A percentile compares a stretch with the other conserved stretches of the same genome.
Conservation (phyloP, 2,113 vertebrate species). For the Ahaetulla prasina region DNA sequence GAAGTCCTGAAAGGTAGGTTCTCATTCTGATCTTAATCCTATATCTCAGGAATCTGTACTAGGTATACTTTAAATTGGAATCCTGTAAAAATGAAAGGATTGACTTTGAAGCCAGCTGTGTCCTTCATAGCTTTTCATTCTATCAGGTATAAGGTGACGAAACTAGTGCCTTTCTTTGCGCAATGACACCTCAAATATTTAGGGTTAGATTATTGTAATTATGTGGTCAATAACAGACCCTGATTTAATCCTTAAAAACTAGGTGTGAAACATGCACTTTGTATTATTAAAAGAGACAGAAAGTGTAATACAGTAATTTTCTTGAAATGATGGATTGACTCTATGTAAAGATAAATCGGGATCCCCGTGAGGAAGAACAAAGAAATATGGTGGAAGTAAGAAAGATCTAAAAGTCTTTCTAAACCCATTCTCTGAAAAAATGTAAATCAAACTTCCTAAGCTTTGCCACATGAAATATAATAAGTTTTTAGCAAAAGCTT, state of each 20-base stretch:
- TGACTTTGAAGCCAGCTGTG: neutral
- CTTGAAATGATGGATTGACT: constrained; percentile 18
- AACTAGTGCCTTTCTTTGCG: neutral
- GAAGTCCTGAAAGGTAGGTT: neutral
- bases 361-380: neutral
- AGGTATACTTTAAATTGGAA: neutral
- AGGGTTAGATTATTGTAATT: neutral
- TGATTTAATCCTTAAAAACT: constrained; percentile 11
- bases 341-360: neutral
- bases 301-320: neutral
- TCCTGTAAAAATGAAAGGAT: neutral
- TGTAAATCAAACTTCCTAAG: constrained; percentile 7
- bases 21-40: neutral
- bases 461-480: neutral
- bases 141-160: neutral
- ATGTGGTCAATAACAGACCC: constrained; percentile 10
- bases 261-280: neutral
- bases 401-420: neutral
- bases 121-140: neutral
- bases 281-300: constrained; percentile 5
- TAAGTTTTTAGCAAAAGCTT: constrained; percentile 5
- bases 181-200: neutral
- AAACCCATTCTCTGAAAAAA: neutral
- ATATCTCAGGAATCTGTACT: neutral
- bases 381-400: neutral